Evolutionary conservation across 2,888 invertebrate species (phyloP).

Genomic region (Neoascia interrupta): DNA sequence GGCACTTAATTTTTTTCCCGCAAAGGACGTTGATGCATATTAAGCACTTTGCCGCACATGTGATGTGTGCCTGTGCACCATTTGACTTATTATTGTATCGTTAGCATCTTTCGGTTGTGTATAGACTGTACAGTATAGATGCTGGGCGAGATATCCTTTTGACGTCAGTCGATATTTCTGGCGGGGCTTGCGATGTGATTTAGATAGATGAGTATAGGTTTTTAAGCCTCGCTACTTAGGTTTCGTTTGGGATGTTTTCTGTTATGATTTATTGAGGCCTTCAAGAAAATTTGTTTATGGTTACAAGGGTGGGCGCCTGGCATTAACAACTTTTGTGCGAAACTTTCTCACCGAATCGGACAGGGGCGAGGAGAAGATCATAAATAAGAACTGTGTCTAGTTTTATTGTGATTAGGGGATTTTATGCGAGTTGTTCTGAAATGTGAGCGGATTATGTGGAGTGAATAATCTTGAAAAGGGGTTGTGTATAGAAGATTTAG

Average conservation of each 20-base stretch:
- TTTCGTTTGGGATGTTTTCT: not conserved
- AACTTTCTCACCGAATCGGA: too few species aligned
- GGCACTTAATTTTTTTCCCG: not conserved
- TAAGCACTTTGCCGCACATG: conserved; percentile 34
- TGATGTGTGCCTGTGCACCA: conserved; percentile 10
- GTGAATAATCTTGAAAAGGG: too few species aligned
- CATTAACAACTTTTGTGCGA: too few species aligned
- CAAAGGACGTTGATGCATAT: conserved; percentile 30
- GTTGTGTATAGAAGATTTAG: too few species aligned
- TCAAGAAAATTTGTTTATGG: conserved; percentile 20
- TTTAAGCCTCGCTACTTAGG: not conserved
- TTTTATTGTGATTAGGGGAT: too few species aligned
- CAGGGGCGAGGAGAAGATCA: too few species aligned
- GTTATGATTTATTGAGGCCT: conserved; percentile 38
- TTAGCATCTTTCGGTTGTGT: conserved; percentile 13
- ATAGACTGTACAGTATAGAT: too few species aligned
- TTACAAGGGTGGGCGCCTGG: too few species aligned
- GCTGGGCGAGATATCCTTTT: not conserved
- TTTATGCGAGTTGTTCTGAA: too few species aligned
- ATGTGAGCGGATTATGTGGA: too few species aligned
- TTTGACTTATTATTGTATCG: conserved; percentile 40
- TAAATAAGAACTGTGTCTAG: too few species aligned
- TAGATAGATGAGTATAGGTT: conserved; percentile 30
- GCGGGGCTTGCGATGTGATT: conserved; percentile 11
- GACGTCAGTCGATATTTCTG: conserved; percentile 9